Base-by-base conservation (phyloP, 2,888 invertebrate species). In the Acanthacorydalis orientalis region DNA sequence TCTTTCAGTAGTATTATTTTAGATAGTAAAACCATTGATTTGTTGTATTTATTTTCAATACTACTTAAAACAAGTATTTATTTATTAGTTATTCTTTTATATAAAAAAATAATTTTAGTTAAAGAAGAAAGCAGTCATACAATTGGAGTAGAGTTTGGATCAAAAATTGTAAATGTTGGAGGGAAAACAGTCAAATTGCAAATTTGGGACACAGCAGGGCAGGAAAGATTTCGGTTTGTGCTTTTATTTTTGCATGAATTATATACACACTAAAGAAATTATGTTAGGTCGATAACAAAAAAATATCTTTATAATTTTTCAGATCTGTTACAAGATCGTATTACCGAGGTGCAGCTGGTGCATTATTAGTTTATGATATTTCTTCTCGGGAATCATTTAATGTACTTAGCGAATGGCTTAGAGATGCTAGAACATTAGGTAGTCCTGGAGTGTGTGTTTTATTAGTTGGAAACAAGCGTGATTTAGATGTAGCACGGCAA, bases 351-450 rank as follows among this genome's bases (percentile, higher is more conserved):
- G 91, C 91, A 11, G 91, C 91, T 43, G 91, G 91, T n/a, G 91
- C 91, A 32, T 68, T 91, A 33, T 71, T 92, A 23, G 91, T 91
- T 0, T 92, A 90, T 63, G 91, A 92, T 59, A 85, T 89, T 52
- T 88, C 90, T 40, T 81, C 88, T 44, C 73, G 91, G 47, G 90
- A 91, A 61, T 91, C 91, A n/a, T 92, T 91, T 62, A 90, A 90
- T 68, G 88, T 90, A 49, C 68, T 91, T 49, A 78, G 83, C 2
- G 88, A 88, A 56, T 91, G 91, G 91, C 65, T 87, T 44, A 74
- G 81, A 55, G 86, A 87, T 68, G 86, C 86, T 1, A 71, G 85
- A 38, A 82, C 83, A 10, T 67, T 87, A 52, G 86, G 86, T 46
- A 83, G 83, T 61, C 83, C 86, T 10, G 83, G 85, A 59, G 85